Evolutionary conservation across 2,797 vertebrate genomes (phyloP).

Genomic region (Salarias fasciatus): DNA sequence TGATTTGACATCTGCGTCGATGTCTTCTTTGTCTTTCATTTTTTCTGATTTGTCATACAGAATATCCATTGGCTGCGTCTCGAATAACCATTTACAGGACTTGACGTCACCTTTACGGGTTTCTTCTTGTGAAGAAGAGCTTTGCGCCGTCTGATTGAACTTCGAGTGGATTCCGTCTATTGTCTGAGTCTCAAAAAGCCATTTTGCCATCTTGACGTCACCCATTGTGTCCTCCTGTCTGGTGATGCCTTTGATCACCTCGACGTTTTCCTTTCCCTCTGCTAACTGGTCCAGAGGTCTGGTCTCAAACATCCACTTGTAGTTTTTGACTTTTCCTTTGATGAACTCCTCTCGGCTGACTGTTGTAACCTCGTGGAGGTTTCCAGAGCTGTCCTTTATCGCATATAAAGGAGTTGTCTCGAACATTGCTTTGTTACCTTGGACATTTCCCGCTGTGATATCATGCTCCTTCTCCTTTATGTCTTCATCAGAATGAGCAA

Average conservation of each 20-base stretch:
- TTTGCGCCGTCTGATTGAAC: conserved; percentile 76
- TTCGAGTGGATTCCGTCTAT: conserved; percentile 89
- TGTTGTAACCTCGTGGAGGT: conserved; percentile 90
- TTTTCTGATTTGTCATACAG: conserved; percentile 83
- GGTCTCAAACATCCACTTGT: conserved; percentile 97
- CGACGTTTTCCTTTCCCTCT: conserved; percentile 83
- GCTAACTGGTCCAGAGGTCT: conserved; percentile 87
- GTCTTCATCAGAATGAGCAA: conserved; percentile 70
- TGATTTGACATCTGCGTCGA: conserved; percentile 82
- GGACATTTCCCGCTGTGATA: conserved; percentile 75
- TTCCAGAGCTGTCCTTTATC: conserved; percentile 90
- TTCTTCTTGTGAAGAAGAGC: conserved; percentile 63
- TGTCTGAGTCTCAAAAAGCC: conserved; percentile 96
- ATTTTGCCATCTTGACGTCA: conserved; percentile 89
- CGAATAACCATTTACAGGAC: conserved; percentile 92
- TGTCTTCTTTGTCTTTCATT: conserved; percentile 65
- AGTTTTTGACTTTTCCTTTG: conserved; percentile 90
- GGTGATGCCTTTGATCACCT: conserved; percentile 92
- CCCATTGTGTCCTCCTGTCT: conserved; percentile 87
- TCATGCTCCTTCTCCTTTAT: conserved; percentile 49
- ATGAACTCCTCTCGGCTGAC: conserved; percentile 91
- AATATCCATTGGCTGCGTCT: conserved; percentile 89
- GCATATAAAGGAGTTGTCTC: conserved; percentile 89
- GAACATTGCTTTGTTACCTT: conserved; percentile 81
- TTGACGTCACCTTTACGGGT: conserved; percentile 85